A percentile compares a stretch with the other conserved stretches of the same genome.
Conservation (phyloP, 2,797 vertebrate species). For the Phataginus tricuspis region DNA sequence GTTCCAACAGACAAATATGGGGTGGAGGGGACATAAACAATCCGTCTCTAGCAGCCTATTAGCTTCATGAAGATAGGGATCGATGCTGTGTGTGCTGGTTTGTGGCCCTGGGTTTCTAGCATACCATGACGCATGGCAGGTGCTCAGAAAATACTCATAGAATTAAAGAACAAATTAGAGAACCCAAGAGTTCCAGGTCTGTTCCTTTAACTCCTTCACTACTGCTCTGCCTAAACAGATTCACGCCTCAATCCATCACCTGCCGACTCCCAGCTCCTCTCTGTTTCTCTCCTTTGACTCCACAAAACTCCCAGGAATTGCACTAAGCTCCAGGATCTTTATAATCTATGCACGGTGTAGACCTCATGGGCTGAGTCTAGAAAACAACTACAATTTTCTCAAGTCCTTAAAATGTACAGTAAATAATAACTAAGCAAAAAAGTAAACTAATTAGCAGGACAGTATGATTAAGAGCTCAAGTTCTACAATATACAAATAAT, state of each 20-base stretch:
- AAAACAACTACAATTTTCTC: constrained; percentile 23
- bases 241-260: background rate
- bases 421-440: constrained; percentile 44
- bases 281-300: background rate
- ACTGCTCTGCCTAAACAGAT: background rate
- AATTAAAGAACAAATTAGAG: constrained; percentile 17
- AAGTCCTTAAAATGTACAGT: background rate
- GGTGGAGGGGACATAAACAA: background rate
- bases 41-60: background rate
- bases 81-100: background rate
- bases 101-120: background rate
- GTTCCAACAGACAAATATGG: background rate
- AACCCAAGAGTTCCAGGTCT: background rate
- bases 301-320: background rate
- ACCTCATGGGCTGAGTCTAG: background rate
- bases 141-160: background rate
- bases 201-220: background rate
- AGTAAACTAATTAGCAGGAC: background rate
- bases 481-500: background rate
- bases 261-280: background rate
- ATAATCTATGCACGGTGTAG: background rate
- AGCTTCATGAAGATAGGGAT: background rate
- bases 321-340: background rate
- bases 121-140: background rate
- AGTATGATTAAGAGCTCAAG: background rate